phyloP scores from a whole-genome alignment of 1,140 invertebrate species.

The Trissolcus basalis region DNA sequence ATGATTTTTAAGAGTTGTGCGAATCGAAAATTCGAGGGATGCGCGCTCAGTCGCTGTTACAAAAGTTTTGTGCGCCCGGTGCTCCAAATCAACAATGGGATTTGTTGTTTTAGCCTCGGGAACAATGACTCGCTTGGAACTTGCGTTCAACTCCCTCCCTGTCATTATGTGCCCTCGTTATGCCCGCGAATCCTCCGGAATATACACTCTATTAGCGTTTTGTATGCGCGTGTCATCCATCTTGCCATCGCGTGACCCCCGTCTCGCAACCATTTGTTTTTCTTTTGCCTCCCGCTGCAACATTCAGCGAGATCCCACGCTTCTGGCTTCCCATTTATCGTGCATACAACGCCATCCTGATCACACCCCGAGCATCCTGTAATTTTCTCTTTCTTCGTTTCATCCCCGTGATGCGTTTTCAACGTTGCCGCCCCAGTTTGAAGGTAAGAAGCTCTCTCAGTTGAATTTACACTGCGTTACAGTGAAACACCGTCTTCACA shows the following conservation, averaged over 20 bases:
- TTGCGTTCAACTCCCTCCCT: slow-evolving; percentile 24
- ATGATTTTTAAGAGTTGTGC: slow-evolving; percentile 12
- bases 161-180: slow-evolving; percentile 52
- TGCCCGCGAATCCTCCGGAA: slow-evolving; percentile 40
- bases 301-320: slow-evolving; percentile 33
- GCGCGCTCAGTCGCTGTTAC: background rate
- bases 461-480: slow-evolving; percentile 7
- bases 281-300: slow-evolving; percentile 25
- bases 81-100: slow-evolving; percentile 37
- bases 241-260: slow-evolving; percentile 51
- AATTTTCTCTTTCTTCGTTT: slow-evolving; percentile 42
- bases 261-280: slow-evolving; percentile 24
- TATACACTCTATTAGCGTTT: background rate
- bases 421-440: slow-evolving; percentile 23
- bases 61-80: slow-evolving; percentile 19
- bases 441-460: slow-evolving; percentile 38
- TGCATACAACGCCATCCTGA: slow-evolving; percentile 36
- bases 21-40: slow-evolving; percentile 2
- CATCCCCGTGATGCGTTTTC: slow-evolving; percentile 28
- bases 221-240: slow-evolving; percentile 49
- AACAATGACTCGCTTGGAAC: slow-evolving; percentile 47
- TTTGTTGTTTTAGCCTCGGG: slow-evolving; percentile 35
- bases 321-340: slow-evolving; percentile 44
- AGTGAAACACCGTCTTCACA: slow-evolving; percentile 2
- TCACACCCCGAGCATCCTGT: slow-evolving; percentile 33